Evolutionary conservation across 2,888 invertebrate species (phyloP), one percentile per base, ranked within the genome.

Genomic region (Oligia latruncula): DNA sequence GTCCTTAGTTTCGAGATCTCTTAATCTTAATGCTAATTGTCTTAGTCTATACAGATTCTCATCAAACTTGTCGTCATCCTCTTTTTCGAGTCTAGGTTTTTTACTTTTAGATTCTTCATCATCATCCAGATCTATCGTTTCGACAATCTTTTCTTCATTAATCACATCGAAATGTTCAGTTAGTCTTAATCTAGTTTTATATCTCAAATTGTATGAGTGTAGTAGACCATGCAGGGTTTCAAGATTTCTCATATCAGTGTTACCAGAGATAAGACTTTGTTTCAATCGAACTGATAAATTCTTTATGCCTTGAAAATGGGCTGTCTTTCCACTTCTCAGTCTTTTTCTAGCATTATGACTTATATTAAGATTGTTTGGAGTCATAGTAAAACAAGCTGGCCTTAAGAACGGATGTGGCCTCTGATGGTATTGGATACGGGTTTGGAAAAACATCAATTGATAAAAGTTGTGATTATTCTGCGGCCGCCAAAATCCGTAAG

Each of bases 101-200:
- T 95, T 96, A 43, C 78, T 87, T 74, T 71, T 86, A 29, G 91
- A 81, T 77, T 92, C 93, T 23, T 93, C 94, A 58, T 95, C 95
- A 73, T 94, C 94, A 29, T 95, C 95, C 23, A 96, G 78, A 66
- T 94, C 93, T 58, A 96, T 95, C 0, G 95, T 95, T 82, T 95
- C 96, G n/a, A 95, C 84, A 68, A 94, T 90, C 55, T 86, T 89
- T 71, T 93, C 93, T 77, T 93, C 92, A 73, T 91, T 89, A 23
- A 93, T 72, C 23, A 96, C 78, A 58, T 93, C 92, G 60, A 94
- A 93, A 58, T 90, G 68, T 13, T 88, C 84, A 29, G 92, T 93
- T 23, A 96, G 84, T 67, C 91, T 88, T 71, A 96, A 76, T 71
- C 86, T 93, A 17, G 93, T 83, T 74, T 92, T 91, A 79, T 95